Evolutionary conservation across 1,140 invertebrate species (phyloP).

Genomic region (Acyrthosiphon pisum): DNA sequence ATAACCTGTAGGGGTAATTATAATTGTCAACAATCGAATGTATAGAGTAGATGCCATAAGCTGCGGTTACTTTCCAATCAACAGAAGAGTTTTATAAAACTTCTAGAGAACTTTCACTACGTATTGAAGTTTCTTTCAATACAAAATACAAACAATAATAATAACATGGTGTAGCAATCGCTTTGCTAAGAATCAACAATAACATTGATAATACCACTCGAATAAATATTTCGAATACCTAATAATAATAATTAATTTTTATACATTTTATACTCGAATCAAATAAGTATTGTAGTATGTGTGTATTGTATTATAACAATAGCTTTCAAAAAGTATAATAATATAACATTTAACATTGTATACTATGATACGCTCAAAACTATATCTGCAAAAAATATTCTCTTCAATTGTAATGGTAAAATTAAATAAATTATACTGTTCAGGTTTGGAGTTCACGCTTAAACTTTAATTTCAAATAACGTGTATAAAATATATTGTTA

Average conservation of each 20-base stretch:
- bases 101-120: not conserved
- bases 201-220: not conserved
- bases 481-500: not conserved
- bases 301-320: not conserved
- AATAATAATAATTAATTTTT: conserved; percentile 8
- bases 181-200: not conserved
- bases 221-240: not conserved
- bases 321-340: not conserved
- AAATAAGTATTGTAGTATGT: conserved; percentile 3
- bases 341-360: not conserved
- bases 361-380: not conserved
- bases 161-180: not conserved
- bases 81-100: not conserved
- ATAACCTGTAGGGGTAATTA: not conserved
- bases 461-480: not conserved
- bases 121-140: not conserved
- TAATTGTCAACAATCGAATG: not conserved
- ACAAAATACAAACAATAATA: not conserved
- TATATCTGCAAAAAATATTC: not conserved
- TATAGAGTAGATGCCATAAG: not conserved
- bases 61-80: not conserved
- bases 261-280: not conserved
- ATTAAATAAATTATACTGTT: not conserved
- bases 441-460: not conserved
- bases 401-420: not conserved